Evolutionary conservation across 2,888 invertebrate species (phyloP), one percentile per base, ranked within the genome.

Genomic region (Conops quadrifasciatus): DNA sequence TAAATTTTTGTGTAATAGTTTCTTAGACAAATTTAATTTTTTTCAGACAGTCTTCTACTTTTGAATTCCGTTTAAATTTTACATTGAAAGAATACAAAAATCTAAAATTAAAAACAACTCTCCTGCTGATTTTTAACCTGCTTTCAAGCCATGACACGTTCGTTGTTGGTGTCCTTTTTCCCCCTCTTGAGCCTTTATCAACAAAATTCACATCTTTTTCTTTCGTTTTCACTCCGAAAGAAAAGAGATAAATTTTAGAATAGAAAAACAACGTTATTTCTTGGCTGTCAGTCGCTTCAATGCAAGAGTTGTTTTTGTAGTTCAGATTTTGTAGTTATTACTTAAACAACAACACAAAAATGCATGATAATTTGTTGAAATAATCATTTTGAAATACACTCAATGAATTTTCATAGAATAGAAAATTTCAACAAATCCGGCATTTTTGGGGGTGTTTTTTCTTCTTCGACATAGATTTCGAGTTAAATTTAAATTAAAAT

Each of bases 171-270:
- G n/a, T n/a, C n/a, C n/a, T n/a, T n/a, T n/a, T n/a, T n/a, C n/a
- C n/a, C n/a, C n/a, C 21, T 53, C n/a, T 15, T 53, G n/a, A 49
- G 16, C n/a, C n/a, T 15, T 19, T 30, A 43, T 67, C 47, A 16
- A 43, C 45, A 60, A 67, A 60, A 59, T 9, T 67, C 21, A 67
- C 28, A 60, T 45, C 19, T 16, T 56, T 67, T 28, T 49, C 7
- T 49, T 28, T 53, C 28, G 36, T 36, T 59, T 4, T 7, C 5
- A 53, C 21, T 7, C 19, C 2, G n/a, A 58, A 67, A 67, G 28
- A 59, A 67, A 60, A 59, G 28, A 47, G 19, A 30, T 49, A 36
- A 67, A 28, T 47, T 60, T 67, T 30, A 67, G 24, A 67, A 67
- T 59, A 49, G 11, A 13, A 4, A 16, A n/a, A 60, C 45, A 67